Conservation (phyloP, 2,888 invertebrate species). For the Alloscopus bannaensis region DNA sequence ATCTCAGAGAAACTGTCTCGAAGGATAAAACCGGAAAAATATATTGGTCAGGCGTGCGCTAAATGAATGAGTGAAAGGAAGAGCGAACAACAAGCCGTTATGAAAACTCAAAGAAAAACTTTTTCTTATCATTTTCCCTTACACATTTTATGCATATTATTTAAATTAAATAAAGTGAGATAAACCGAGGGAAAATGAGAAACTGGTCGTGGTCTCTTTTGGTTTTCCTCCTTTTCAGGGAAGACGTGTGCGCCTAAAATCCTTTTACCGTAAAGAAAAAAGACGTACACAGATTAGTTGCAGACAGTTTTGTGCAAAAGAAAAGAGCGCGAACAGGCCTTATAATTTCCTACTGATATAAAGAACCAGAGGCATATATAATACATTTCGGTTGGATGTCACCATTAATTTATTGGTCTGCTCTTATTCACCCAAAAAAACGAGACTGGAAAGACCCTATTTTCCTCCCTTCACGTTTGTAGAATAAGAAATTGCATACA, state of each 20-base stretch:
- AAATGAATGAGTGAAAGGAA: not conserved
- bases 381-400: slow-evolving; percentile 18
- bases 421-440: slow-evolving; percentile 16
- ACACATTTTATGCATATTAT: slow-evolving; percentile 24
- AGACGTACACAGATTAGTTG: too few species aligned
- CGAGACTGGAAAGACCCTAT: not conserved
- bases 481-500: slow-evolving; percentile 9
- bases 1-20: not conserved
- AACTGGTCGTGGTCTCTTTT: not conserved
- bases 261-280: too few species aligned
- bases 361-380: too few species aligned
- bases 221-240: too few species aligned
- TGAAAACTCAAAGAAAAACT: not conserved
- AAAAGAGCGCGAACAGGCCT: too few species aligned
- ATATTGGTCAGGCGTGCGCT: not conserved
- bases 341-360: too few species aligned
- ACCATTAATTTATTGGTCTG: slow-evolving; percentile 50
- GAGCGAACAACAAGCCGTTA: too few species aligned
- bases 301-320: too few species aligned
- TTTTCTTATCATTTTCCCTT: too few species aligned
- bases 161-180: slow-evolving; percentile 7
- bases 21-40: not conserved
- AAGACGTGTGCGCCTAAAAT: too few species aligned
- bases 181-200: not conserved
- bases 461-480: not conserved